A percentile compares a stretch with the other conserved stretches of the same genome.
These are phyloP conservation scores for Cassiopea andromeda DNA, from an alignment of 30 jellyfish, hydroid and myxozoan species.

Conservation along the genomic window DNA sequence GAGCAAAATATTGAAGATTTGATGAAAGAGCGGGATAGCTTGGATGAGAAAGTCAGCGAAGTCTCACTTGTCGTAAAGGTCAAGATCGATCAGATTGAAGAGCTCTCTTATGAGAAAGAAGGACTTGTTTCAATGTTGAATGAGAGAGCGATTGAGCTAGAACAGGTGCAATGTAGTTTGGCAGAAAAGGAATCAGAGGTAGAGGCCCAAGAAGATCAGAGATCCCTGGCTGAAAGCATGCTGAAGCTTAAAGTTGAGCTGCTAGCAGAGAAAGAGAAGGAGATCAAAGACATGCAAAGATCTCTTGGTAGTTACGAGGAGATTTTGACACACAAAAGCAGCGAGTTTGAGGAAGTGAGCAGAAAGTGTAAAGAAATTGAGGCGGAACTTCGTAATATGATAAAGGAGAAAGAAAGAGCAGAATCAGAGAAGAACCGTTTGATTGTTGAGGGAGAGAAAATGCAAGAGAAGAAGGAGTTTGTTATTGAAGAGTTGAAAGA, in stretches of 20 bases:
- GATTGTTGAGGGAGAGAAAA: constrained; percentile 12
- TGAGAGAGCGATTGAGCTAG: background rate
- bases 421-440: constrained; percentile 12
- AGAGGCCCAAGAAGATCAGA: constrained; percentile 36
- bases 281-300: constrained; percentile 8
- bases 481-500: constrained; percentile 23
- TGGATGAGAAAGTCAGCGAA: background rate
- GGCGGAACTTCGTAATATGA: constrained; percentile 10
- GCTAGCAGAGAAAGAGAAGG: constrained; percentile 39
- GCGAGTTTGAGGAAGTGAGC: constrained; percentile 6
- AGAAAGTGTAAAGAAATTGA: constrained; percentile 23
- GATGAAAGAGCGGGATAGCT: background rate
- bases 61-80: background rate
- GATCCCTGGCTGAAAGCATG: constrained; percentile 41
- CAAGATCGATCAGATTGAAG: background rate
- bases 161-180: background rate
- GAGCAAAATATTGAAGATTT: constrained; percentile 40
- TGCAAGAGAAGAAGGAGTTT: constrained; percentile 10
- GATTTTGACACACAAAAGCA: constrained; percentile 35
- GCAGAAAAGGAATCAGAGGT: background rate
- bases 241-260: constrained; percentile 20
- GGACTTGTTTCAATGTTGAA: background rate
- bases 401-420: constrained; percentile 38
- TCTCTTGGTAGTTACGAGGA: constrained; percentile 25
- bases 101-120: background rate